phyloP scores from a whole-genome alignment of 2,888 invertebrate species.

The Zhuqinia jingwanae region DNA sequence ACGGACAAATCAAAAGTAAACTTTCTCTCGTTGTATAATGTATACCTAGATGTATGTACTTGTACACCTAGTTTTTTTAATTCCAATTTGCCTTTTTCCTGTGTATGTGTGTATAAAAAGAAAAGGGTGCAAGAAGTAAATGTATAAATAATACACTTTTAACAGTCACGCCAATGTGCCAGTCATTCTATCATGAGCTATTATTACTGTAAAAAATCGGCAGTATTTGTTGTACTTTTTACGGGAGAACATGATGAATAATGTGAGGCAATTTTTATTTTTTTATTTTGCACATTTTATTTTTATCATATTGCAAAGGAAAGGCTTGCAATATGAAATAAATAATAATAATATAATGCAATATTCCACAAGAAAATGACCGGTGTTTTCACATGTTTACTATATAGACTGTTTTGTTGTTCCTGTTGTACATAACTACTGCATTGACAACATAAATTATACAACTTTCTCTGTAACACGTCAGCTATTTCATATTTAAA shows the following conservation, averaged over 20 bases:
- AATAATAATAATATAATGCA: too few species aligned
- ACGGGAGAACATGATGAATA: not conserved
- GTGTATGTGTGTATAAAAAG: not conserved
- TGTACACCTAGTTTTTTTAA: not conserved
- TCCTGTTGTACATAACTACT: too few species aligned
- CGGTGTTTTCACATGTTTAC: too few species aligned
- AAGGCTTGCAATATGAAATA: too few species aligned
- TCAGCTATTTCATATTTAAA: too few species aligned
- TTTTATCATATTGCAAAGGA: not conserved
- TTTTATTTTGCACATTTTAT: too few species aligned
- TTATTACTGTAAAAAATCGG: not conserved
- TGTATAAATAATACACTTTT: conserved; percentile 16
- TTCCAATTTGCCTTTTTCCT: not conserved
- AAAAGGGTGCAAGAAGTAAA: too few species aligned
- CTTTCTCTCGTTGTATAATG: not conserved
- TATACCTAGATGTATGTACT: not conserved
- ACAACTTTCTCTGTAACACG: too few species aligned
- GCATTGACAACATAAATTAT: too few species aligned
- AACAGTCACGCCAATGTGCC: conserved; percentile 37
- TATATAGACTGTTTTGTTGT: too few species aligned
- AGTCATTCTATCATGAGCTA: conserved; percentile 9
- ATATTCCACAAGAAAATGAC: too few species aligned
- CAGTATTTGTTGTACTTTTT: not conserved
- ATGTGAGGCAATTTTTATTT: too few species aligned
- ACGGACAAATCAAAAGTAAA: not conserved